Base-by-base conservation (phyloP, 37 sponge, comb jelly and placozoan species). In the Lycopodina hypogea region DNA sequence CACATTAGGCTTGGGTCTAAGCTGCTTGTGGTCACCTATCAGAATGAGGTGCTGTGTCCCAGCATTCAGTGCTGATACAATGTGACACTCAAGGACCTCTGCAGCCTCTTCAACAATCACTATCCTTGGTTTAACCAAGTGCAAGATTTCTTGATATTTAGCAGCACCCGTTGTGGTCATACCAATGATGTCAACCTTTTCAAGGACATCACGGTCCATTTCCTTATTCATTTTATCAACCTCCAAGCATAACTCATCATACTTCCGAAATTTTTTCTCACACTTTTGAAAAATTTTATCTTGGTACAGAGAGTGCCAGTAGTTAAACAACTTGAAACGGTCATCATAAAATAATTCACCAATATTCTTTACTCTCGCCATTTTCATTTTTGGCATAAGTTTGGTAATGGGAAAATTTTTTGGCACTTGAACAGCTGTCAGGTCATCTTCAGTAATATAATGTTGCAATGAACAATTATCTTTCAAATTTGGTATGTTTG, bases 91-190 rank as follows among this genome's bases (percentile, higher is more conserved):
- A 30, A 93, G 74, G 18, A 96, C 93, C 60, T 96, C 97, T 21
- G 97, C 97, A 23, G 94, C 92, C 66, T 97, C 97, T 69, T 97
- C 97, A 1, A 97, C 87, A 45, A 97, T 73, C 8, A 93, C 82
- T 38, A 97, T 91, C 72, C 84, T 91, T 33, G 97, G 94, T n/a
- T 83, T 83, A 0, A 97, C 48, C 55, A 67, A 40, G 32, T 87
- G 84, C 34, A 97, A 51, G 28, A 90, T 70, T 35, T 85, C 75
- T 18, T 90, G 82, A 56, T 97, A 87, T 51, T 91, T 86, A 42
- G 96, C 96, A 29, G 96, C 96, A 45, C 96, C 96, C 18, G 96
- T 95, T 52, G 96, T 95, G 17, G 96, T 95, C 93, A 95, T 91
- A 1, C 93, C 96, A 66, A 95, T 86, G 14, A 93, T 51, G 38